Percentiles rank a stretch among this genome's conserved stretches.
Conservation (phyloP, 2,113 vertebrate species). For the Gallinago jamesoni region DNA sequence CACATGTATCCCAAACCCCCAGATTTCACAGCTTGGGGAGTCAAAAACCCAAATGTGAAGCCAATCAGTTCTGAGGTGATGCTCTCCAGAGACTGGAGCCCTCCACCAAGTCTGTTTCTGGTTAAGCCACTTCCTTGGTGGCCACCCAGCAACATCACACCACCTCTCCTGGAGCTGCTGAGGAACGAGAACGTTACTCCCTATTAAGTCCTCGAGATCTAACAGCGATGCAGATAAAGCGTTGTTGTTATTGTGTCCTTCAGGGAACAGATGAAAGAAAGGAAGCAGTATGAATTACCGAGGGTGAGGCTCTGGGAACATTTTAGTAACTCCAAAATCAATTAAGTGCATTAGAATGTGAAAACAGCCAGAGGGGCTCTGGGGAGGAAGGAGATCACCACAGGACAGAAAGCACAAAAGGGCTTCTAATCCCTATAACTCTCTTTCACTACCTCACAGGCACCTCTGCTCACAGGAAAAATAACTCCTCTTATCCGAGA, state of each 20-base stretch:
- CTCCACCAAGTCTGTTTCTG: not conserved
- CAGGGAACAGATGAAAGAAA: constrained; percentile 47
- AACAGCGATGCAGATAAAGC: not conserved
- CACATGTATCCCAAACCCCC: rapidly evolving
- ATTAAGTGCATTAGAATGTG: constrained; percentile 18
- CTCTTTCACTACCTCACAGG: constrained; percentile 25
- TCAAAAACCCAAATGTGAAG: not conserved
- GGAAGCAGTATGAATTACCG: not conserved
- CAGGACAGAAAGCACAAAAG: constrained; percentile 16
- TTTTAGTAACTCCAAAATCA: constrained; percentile 1
- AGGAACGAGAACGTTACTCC: not conserved
- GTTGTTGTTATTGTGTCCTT: constrained; percentile 35
- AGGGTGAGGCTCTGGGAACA: constrained; percentile 65
- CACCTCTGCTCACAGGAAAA: not conserved
- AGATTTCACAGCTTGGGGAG: not conserved
- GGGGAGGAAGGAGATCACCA: constrained; percentile 37
- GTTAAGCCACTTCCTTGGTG: not conserved
- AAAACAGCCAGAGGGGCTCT: constrained; percentile 42
- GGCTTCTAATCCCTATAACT: constrained; percentile 46
- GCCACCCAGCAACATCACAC: not conserved
- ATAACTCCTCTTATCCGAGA: not conserved
- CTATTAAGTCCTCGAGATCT: not conserved
- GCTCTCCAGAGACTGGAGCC: not conserved
- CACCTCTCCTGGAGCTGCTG: not conserved
- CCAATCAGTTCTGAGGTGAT: no score